These are phyloP conservation scores for Naja naja DNA, from an alignment of 2,113 vertebrate genomes.

Conservation along the genomic window DNA sequence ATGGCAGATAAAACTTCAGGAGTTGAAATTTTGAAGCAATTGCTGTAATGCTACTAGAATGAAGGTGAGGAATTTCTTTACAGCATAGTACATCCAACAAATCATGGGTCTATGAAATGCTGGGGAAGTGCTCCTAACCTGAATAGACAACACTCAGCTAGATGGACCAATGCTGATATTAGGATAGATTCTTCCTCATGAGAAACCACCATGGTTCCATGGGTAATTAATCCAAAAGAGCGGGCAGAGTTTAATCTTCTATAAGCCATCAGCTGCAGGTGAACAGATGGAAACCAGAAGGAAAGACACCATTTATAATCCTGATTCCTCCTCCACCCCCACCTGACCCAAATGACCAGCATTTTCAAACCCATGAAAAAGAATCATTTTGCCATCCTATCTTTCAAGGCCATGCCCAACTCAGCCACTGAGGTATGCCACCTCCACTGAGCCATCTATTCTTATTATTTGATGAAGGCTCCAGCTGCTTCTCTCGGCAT, in stretches of 20 bases:
- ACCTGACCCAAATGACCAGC: background rate
- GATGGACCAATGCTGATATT: background rate
- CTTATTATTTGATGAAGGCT: background rate
- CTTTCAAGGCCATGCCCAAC: background rate
- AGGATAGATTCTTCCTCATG: background rate
- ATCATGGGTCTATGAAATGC: background rate
- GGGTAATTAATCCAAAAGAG: background rate
- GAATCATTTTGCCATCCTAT: background rate
- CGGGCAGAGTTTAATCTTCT: background rate
- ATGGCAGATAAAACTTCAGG: background rate
- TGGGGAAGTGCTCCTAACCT: background rate
- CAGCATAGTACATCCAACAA: background rate
- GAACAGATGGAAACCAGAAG: background rate
- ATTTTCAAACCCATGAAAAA: background rate
- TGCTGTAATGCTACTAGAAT: background rate
- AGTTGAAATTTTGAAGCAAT: background rate
- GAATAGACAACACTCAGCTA: background rate
- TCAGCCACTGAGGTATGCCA: background rate
- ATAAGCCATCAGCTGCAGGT: background rate
- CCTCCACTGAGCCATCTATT: background rate
- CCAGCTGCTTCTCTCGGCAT: background rate
- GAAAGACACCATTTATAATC: background rate
- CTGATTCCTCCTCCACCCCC: background rate
- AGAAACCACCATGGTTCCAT: background rate
- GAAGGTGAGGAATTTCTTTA: background rate